Conservation (phyloP, 1,140 invertebrate species). For the Listronotus bonariensis region DNA sequence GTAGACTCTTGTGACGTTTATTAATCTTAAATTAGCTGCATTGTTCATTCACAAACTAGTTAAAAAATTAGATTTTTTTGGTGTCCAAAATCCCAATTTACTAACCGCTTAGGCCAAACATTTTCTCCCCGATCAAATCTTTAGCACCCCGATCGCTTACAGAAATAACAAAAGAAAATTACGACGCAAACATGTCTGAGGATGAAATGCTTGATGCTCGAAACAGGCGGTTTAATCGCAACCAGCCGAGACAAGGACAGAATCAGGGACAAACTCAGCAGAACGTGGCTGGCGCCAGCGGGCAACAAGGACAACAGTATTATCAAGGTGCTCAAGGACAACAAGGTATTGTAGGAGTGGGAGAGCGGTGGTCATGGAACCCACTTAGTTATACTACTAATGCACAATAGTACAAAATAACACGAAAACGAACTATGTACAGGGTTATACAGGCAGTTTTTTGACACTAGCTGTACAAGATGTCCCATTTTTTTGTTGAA, state of each 20-base stretch:
- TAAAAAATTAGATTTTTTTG: constrained; percentile 37
- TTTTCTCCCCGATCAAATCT: constrained; percentile 41
- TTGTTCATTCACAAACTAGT: constrained; percentile 12
- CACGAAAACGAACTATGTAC: too few relatives aligned
- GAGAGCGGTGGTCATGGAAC: not conserved
- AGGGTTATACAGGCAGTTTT: too few relatives aligned
- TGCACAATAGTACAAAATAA: too few relatives aligned
- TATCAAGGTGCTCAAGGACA: constrained; percentile 40
- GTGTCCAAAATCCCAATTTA: constrained; percentile 46
- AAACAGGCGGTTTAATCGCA: constrained; percentile 59
- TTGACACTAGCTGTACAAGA: too few relatives aligned
- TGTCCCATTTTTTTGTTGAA: too few relatives aligned
- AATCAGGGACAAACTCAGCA: constrained; percentile 55
- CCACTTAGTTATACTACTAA: too few relatives aligned
- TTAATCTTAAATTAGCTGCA: not conserved
- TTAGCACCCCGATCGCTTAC: constrained; percentile 59
- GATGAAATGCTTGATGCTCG: constrained; percentile 59
- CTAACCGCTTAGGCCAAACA: constrained; percentile 47
- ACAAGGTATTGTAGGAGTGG: constrained; percentile 26
- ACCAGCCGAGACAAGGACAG: constrained; percentile 57
- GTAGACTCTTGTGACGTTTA: too few relatives aligned
- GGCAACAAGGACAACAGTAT: constrained; percentile 40
- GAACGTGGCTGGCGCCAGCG: constrained; percentile 44
- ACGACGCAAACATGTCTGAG: constrained; percentile 63
- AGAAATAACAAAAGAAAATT: constrained; percentile 88